Percentiles rank a stretch among this genome's conserved stretches.
phyloP scores from a whole-genome alignment of 2,797 vertebrate species.

The Tapirus indicus region DNA sequence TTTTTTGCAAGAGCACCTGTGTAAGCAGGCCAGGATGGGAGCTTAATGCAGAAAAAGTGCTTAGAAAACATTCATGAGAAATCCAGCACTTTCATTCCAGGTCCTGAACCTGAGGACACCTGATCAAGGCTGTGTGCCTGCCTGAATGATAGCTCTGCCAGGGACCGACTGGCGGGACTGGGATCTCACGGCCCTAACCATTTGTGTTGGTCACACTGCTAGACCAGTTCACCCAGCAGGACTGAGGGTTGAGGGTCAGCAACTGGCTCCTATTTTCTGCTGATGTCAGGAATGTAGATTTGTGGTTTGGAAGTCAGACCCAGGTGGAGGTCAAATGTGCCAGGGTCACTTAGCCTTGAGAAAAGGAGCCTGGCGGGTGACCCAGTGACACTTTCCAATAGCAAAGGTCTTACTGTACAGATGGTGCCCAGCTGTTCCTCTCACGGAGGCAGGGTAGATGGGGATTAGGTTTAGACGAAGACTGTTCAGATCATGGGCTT shows the following conservation, averaged over 20 bases:
- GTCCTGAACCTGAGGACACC: not conserved
- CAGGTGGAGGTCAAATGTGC: not conserved
- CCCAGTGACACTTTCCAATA: not conserved
- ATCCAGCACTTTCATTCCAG: not conserved
- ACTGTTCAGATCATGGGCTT: not conserved
- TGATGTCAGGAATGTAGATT: not conserved
- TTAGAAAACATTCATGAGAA: not conserved
- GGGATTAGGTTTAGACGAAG: slow-evolving; percentile 30
- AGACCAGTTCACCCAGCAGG: not conserved
- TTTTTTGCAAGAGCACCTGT: not conserved
- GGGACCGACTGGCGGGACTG: rapidly evolving
- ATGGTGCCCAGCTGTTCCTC: slow-evolving; percentile 12
- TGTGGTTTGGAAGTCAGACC: slow-evolving; percentile 2
- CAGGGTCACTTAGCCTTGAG: not conserved
- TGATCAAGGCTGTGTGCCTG: not conserved
- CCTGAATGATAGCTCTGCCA: not conserved
- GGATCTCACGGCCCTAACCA: not conserved
- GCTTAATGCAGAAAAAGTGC: not conserved
- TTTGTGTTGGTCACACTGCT: not conserved
- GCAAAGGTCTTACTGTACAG: not conserved
- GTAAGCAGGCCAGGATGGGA: not conserved
- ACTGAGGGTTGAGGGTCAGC: not conserved
- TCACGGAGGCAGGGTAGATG: not conserved
- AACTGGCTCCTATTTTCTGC: not conserved
- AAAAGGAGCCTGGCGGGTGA: not conserved